Evolutionary conservation across 2,113 vertebrate species (phyloP).

Genomic region (Equus quagga): DNA sequence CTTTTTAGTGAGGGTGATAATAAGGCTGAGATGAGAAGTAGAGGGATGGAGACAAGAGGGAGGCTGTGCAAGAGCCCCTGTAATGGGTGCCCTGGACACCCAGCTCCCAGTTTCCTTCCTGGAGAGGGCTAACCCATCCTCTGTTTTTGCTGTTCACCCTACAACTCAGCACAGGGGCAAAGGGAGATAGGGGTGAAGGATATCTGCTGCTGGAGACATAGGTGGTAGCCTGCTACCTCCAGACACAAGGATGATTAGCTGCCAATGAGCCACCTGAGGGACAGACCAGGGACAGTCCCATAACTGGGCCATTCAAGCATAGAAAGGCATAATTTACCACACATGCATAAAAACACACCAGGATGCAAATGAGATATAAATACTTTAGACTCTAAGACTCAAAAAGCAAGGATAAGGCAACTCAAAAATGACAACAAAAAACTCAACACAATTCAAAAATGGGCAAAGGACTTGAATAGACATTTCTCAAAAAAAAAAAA

Average conservation of each 20-base stretch:
- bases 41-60: background rate
- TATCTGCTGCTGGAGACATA: background rate
- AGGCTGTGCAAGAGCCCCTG: background rate
- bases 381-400: background rate
- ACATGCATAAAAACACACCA: background rate
- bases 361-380: background rate
- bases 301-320: background rate
- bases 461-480: background rate
- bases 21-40: background rate
- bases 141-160: background rate
- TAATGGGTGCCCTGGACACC: background rate
- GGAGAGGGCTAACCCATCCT: background rate
- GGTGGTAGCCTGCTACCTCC: background rate
- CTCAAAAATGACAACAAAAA: background rate
- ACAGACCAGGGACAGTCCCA: background rate
- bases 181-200: background rate
- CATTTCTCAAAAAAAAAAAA: background rate
- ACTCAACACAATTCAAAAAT: background rate
- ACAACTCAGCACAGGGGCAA: background rate
- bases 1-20: background rate
- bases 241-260: background rate
- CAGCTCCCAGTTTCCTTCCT: background rate
- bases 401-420: background rate
- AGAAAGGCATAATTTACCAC: background rate
- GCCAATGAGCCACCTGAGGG: background rate